Evolutionary conservation across 1,140 invertebrate species (phyloP).

Genomic region (Drosophila kikkawai): DNA sequence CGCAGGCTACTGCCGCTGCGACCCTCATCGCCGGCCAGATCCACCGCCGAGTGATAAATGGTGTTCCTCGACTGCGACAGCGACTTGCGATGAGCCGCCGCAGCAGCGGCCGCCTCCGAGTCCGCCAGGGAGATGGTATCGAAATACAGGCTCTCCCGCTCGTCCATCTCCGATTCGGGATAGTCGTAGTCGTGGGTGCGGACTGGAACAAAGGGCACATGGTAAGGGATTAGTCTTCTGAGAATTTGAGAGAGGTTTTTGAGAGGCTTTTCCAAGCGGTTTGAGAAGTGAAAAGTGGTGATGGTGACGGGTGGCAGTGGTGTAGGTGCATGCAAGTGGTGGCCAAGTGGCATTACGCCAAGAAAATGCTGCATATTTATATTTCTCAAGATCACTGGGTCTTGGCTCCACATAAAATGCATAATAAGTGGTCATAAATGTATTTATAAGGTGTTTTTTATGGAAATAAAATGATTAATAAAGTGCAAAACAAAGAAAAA

Average conservation of each 20-base stretch:
- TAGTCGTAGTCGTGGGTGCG: conserved; percentile 84
- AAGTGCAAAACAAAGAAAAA: not conserved
- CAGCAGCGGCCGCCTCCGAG: conserved; percentile 76
- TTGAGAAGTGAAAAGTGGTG: not conserved
- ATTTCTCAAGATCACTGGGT: conserved; percentile 11
- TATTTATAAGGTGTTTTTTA: not conserved
- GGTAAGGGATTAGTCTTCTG: conserved; percentile 38
- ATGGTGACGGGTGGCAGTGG: not conserved
- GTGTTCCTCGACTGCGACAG: conserved; percentile 83
- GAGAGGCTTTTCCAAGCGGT: not conserved
- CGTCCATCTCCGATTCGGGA: conserved; percentile 84
- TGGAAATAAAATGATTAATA: not conserved
- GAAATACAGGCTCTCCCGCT: conserved; percentile 83
- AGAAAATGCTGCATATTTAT: conserved; percentile 9
- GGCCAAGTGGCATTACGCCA: conserved; percentile 6
- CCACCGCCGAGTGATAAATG: conserved; percentile 83
- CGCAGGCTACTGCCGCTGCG: conserved; percentile 62
- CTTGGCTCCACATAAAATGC: not conserved
- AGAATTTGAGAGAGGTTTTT: not conserved
- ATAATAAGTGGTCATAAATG: not conserved
- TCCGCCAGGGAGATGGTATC: conserved; percentile 84
- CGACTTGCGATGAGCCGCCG: conserved; percentile 80
- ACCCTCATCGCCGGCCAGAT: conserved; percentile 72
- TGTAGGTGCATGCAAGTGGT: not conserved
- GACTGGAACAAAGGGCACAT: conserved; percentile 62